phyloP scores from a whole-genome alignment of 2,113 vertebrate species.

The Actinemys pallida region DNA sequence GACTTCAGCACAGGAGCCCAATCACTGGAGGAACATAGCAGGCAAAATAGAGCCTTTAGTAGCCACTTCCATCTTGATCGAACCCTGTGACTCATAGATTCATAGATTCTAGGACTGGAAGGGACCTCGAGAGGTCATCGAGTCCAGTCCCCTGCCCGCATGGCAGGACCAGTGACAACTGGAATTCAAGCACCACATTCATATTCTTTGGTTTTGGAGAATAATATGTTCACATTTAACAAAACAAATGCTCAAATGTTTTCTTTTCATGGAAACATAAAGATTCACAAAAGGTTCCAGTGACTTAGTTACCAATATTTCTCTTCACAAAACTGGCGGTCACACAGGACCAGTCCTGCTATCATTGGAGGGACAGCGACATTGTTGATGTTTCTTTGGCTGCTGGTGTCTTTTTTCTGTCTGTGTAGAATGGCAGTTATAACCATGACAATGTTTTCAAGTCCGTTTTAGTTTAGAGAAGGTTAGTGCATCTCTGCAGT shows the following conservation, averaged over 20 bases:
- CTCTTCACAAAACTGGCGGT: background rate
- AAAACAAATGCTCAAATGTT: fast-evolving
- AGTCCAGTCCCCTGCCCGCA: too few species aligned
- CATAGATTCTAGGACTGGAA: too few species aligned
- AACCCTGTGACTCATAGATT: background rate
- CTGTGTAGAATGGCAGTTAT: constrained; percentile 23
- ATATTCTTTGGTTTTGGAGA: background rate
- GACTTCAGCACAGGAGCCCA: background rate
- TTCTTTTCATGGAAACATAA: background rate
- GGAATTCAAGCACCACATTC: background rate
- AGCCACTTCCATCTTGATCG: background rate
- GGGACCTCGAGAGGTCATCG: too few species aligned
- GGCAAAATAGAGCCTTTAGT: background rate
- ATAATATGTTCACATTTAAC: background rate
- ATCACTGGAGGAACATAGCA: fast-evolving
- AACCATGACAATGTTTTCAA: background rate
- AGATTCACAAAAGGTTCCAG: background rate
- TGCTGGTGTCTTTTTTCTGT: constrained; percentile 34
- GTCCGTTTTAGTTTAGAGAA: constrained; percentile 54
- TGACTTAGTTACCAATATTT: background rate
- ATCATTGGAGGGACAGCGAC: background rate
- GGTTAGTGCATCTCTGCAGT: constrained; percentile 21
- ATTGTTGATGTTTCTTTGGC: background rate
- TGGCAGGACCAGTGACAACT: too few species aligned
- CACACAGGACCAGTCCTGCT: background rate